phyloP scores from a whole-genome alignment of 2,797 vertebrate genomes.

The Acridotheres tristis region DNA sequence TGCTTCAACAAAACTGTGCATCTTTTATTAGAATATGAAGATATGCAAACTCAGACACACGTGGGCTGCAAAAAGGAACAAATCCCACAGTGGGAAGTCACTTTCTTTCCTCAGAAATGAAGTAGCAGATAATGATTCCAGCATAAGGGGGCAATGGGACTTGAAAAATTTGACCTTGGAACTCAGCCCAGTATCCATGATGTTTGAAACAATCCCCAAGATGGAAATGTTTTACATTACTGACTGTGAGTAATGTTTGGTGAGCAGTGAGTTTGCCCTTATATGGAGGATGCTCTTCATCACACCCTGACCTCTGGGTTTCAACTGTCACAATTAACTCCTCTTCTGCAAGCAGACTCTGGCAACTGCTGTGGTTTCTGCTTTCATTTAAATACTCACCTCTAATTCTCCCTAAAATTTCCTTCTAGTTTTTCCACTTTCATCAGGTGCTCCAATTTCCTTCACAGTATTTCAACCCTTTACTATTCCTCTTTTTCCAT shows the following conservation, averaged over 20 bases:
- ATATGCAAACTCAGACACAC: not conserved
- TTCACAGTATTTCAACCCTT: not conserved
- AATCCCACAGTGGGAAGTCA: not conserved
- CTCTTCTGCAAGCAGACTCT: not conserved
- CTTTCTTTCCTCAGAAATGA: not conserved
- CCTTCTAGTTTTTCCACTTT: not conserved
- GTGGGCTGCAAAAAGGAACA: not conserved
- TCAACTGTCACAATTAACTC: not conserved
- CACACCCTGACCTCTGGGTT: not conserved
- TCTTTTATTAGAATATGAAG: not conserved
- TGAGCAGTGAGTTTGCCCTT: not conserved
- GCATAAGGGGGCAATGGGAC: not conserved
- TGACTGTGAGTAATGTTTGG: not conserved
- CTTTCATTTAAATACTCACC: not conserved
- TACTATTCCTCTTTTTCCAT: not conserved
- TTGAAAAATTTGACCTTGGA: slow-evolving; percentile 33
- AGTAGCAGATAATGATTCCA: not conserved
- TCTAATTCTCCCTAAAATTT: not conserved
- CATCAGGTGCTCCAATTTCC: not conserved
- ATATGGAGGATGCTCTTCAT: not conserved
- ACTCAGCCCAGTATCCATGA: not conserved
- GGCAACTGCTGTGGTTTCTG: not conserved
- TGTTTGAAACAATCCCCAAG: slow-evolving; percentile 23
- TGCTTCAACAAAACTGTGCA: not conserved
- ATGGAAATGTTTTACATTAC: not conserved